Percentiles rank a stretch among this genome's conserved stretches.
Conservation (phyloP, 2,113 vertebrate genomes). For the Ailuropoda melanoleuca region DNA sequence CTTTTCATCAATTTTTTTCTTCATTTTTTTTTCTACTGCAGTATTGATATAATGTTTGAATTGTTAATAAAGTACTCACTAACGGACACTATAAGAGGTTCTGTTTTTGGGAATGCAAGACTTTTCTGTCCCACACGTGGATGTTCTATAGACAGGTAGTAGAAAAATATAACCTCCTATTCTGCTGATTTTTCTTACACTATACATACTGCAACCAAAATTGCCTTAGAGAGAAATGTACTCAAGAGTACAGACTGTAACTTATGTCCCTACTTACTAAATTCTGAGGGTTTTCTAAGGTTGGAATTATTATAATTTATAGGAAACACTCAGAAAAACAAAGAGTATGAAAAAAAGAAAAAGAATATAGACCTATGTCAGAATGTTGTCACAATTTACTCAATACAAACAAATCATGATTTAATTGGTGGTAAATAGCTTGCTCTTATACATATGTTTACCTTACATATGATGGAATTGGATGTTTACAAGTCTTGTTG, state of each 20-base stretch:
- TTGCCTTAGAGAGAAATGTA: background rate
- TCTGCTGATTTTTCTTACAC: background rate
- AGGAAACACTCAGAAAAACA: constrained; percentile 11
- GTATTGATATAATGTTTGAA: background rate
- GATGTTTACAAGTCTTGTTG: background rate
- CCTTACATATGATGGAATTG: background rate
- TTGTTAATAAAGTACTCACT: background rate
- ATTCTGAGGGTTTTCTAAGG: background rate
- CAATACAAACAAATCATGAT: constrained; percentile 26
- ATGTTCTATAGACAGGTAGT: background rate
- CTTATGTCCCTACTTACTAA: constrained; percentile 9
- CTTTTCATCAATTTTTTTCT: background rate
- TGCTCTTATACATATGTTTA: background rate
- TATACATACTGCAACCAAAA: background rate
- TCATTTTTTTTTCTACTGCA: background rate
- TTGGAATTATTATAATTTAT: background rate
- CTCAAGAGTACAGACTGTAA: background rate
- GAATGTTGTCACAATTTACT: background rate
- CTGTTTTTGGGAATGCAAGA: background rate
- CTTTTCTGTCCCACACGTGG: background rate
- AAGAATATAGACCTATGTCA: background rate
- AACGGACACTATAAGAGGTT: background rate
- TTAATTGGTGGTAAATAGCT: background rate
- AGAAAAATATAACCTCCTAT: background rate
- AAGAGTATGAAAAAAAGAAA: background rate